Evolutionary conservation across 1,140 invertebrate species (phyloP).

Genomic region (Epicauta chinensis): DNA sequence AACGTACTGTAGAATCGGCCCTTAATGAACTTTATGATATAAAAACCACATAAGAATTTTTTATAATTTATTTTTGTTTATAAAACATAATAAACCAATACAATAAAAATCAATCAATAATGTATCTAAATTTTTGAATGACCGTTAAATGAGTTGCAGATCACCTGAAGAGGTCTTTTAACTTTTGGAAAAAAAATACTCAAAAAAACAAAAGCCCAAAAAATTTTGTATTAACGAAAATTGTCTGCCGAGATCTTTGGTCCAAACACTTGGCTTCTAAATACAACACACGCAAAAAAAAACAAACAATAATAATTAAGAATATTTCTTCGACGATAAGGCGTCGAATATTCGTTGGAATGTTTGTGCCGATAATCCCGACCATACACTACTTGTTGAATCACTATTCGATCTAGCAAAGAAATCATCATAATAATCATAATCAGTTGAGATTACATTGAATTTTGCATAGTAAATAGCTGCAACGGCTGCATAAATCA

Average conservation of each 20-base stretch:
- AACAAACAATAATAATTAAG: too few species aligned
- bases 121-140: neutral
- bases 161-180: too few species aligned
- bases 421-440: slow-evolving; percentile 58
- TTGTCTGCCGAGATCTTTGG: too few species aligned
- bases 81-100: neutral
- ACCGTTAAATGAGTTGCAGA: too few species aligned
- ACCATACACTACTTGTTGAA: slow-evolving; percentile 32
- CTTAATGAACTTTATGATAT: too few species aligned
- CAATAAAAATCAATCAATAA: neutral
- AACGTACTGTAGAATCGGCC: too few species aligned
- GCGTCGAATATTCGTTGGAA: slow-evolving; percentile 41
- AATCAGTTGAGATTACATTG: slow-evolving; percentile 66
- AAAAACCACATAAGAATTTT: too few species aligned
- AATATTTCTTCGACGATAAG: slow-evolving; percentile 40
- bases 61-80: slow-evolving; percentile 18
- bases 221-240: too few species aligned
- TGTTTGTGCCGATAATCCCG: slow-evolving; percentile 35
- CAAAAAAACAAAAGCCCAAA: too few species aligned
- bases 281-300: too few species aligned
- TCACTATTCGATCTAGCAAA: slow-evolving; percentile 40
- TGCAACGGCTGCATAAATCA: slow-evolving; percentile 75
- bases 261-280: too few species aligned
- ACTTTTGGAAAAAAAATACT: too few species aligned
- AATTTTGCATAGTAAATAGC: slow-evolving; percentile 81